Conservation (phyloP, 2,888 invertebrate species). For the Synanthedon vespiformis region DNA sequence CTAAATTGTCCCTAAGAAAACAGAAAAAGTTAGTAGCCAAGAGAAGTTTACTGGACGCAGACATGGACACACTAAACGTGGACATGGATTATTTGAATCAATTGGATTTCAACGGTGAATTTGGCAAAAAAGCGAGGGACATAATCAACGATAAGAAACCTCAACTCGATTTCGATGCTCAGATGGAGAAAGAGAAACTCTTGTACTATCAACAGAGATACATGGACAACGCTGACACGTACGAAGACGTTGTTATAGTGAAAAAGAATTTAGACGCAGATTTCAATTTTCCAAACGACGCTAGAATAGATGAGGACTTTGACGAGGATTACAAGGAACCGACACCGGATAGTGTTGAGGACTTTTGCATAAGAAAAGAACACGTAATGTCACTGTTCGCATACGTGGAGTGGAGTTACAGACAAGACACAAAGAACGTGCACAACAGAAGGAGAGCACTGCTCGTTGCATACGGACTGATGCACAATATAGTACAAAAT, state of each 20-base stretch:
- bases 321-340: conserved; percentile 60
- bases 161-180: conserved; percentile 59
- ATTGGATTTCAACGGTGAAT: conserved; percentile 53
- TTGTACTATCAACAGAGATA: conserved; percentile 54
- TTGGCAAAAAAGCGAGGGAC: conserved; percentile 54
- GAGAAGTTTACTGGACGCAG: conserved; percentile 43
- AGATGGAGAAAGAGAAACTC: conserved; percentile 64
- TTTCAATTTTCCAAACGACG: conserved; percentile 63
- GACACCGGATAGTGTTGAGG: conserved; percentile 45
- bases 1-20: conserved; percentile 20
- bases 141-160: conserved; percentile 44
- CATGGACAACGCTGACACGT: conserved; percentile 53
- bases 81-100: conserved; percentile 58
- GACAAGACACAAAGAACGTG: conserved; percentile 71
- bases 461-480: conserved; percentile 83
- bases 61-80: conserved; percentile 54
- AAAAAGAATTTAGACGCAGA: conserved; percentile 65
- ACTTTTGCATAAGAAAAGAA: conserved; percentile 74
- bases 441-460: conserved; percentile 76
- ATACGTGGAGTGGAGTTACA: conserved; percentile 85
- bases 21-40: conserved; percentile 18
- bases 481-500: conserved; percentile 83
- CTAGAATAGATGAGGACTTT: conserved; percentile 51
- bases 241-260: conserved; percentile 60
- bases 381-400: conserved; percentile 84